Evolutionary conservation across 2,113 vertebrate species (phyloP).

Genomic region (Gorilla gorilla): DNA sequence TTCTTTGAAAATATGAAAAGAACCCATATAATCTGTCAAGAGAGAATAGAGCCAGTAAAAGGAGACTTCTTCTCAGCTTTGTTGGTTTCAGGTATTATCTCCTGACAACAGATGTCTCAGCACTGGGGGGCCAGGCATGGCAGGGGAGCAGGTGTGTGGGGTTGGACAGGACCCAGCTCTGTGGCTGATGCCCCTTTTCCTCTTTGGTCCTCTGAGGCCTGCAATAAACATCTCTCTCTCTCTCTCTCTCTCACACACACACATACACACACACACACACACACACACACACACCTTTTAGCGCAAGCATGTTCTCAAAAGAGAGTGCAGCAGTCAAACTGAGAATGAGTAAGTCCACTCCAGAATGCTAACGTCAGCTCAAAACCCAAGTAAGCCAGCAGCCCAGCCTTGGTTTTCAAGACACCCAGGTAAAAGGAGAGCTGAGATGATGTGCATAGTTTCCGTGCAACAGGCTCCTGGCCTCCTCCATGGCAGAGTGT

Average conservation of each 20-base stretch:
- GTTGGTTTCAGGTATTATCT: neutral
- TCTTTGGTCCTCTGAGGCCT: neutral
- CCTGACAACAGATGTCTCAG: neutral
- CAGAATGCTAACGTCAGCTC: constrained; percentile 31
- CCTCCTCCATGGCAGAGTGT: neutral
- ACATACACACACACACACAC: neutral
- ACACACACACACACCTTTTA: neutral
- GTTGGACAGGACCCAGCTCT: neutral
- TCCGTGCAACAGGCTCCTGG: rapidly evolving
- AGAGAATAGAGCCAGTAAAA: neutral
- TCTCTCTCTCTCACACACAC: too few relatives aligned
- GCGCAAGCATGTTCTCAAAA: neutral
- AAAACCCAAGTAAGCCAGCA: constrained; percentile 57
- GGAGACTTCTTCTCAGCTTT: neutral
- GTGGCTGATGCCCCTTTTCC: neutral
- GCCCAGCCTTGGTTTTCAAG: constrained; percentile 28
- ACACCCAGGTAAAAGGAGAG: neutral
- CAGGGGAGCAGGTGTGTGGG: too few relatives aligned
- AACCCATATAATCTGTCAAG: neutral
- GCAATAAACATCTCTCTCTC: neutral
- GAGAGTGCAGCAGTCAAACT: neutral
- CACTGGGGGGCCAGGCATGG: neutral
- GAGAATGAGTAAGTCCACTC: constrained; percentile 35
- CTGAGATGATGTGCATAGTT: neutral
- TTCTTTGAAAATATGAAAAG: neutral